Percentiles rank a stretch among this genome's conserved stretches.
Evolutionary conservation across 92 coral and sea anemone species (phyloP).

Genomic region (Zoanthus solanderi): DNA sequence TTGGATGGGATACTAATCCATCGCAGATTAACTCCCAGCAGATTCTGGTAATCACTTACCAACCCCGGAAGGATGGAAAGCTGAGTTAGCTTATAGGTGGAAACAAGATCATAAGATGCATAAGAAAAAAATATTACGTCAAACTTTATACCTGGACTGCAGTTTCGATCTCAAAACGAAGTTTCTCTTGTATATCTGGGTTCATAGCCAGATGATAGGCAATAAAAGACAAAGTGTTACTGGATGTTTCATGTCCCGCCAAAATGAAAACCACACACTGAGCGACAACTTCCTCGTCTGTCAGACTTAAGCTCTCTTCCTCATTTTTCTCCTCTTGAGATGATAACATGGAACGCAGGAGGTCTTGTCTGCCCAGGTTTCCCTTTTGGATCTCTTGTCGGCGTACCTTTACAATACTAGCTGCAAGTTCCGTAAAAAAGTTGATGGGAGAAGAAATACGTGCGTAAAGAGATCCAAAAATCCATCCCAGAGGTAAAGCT

Average conservation of each 20-base stretch:
- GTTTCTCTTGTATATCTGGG: conserved; percentile 10
- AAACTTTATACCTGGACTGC: conserved; percentile 2
- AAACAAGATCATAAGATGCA: too few species aligned
- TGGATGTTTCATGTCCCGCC: conserved; percentile 25
- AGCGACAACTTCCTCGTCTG: conserved; percentile 15
- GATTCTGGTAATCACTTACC: too few species aligned
- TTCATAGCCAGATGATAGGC: not conserved
- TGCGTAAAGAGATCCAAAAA: not conserved
- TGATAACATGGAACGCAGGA: conserved; percentile 4
- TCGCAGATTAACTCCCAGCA: too few species aligned
- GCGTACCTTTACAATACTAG: conserved; percentile 5
- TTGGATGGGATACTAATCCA: too few species aligned
- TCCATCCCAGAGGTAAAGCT: not conserved
- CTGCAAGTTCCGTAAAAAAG: conserved; percentile 4
- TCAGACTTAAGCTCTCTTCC: not conserved
- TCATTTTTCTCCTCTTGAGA: not conserved
- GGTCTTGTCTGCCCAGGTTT: conserved; percentile 1
- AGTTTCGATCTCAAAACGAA: not conserved
- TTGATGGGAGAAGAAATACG: not conserved
- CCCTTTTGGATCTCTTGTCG: not conserved
- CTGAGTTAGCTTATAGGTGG: too few species aligned
- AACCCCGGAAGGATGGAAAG: too few species aligned
- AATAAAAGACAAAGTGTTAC: not conserved
- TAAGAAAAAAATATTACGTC: too few species aligned
- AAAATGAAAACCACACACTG: not conserved